Evolutionary conservation across 53 echinoderm and acorn worm species (phyloP), one percentile per base, ranked within the genome.

Genomic region (Antedon mediterranea): DNA sequence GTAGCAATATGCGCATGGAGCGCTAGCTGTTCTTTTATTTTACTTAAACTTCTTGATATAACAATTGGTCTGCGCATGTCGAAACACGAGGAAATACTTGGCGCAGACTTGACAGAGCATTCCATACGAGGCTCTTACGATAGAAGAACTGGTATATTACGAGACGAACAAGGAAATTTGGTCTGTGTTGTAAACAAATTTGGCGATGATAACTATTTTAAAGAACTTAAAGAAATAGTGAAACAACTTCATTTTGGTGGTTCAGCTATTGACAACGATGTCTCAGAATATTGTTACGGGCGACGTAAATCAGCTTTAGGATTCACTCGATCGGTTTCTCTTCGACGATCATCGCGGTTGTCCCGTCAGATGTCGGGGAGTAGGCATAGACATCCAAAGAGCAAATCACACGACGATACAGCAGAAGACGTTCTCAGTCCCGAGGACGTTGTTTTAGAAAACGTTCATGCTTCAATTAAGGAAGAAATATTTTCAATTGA

Each of bases 41-140:
- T 87, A 2, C 77, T 92, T 14, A 86, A 86, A 71, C 4, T 89
- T 6, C 77, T 92, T 0, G 86, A 86, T 31, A 0, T 89, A 14
- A 85, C 86, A 28, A 84, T 92, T 18, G 89, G 92, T 9, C 77
- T 92, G 5, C 84, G 92, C 0, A 82, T 92, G 20, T 86, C 86
- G 0, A 84, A 89, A 0, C 92, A 92, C 34, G 92, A 92, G 44
- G 92, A 92, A 74, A 83, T 89, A 3, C 81, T 92, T 0, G 92
- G 92, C 0, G 88, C 92, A 31, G 92, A 92, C 73, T 75, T 89
- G 15, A 87, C 89, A 18, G 86, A 92, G 42, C 92, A 92, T 71
- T 86, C 86, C 7, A 72, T 92, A 28, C 77, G 80, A 30, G 92
- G 86, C 0, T 77, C 86, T 18, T 92, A 84, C 70, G 84, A 86